Evolutionary conservation across 2,797 vertebrate genomes (phyloP), one percentile per base, ranked within the genome.

Genomic region (Sebastes cheni): DNA sequence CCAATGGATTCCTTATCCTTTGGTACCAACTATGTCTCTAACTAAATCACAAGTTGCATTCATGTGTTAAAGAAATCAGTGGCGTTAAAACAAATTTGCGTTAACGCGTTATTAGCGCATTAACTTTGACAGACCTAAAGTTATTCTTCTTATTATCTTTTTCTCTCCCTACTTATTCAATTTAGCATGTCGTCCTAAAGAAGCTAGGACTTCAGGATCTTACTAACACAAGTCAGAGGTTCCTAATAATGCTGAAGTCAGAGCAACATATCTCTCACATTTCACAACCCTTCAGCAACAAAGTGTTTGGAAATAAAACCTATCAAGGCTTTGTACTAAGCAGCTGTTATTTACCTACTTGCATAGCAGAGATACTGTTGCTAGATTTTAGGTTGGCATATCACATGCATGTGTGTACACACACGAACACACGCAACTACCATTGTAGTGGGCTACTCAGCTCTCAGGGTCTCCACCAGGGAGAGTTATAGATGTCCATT

Each of bases 401-500:
- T 64, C 13, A 78, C 12, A 56, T 30, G 70, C 34, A 79, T 56
- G 65, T 58, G 12, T 25, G 74, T 36, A 64, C 67, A 79, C 68
- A 66, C 46, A 74, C 67, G 7, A 25, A 67, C 55, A 72, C 12
- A 77, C 65, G 61, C 62, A 79, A 9, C 42, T 12, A 54, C 42
- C 12, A 30, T 16, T 56, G 61, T 52, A 59, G 52, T 23, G 29
- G 62, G 71, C 62, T n/a, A 61, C 79, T 73, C 25, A 66, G 75
- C 80, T 89, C 78, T 90, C 79, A 83, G 86, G 86, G 89, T 92
- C 93, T 92, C 86, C 79, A 88, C 81, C 81, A 81, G 78, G 85
- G 88, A 93, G 86, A 81, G 89, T 92, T 94, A 94, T 92, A 94
- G 92, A 75, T 89, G 94, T 91, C 94, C 93, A 94, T 95, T 92